phyloP scores from a whole-genome alignment of 2,888 invertebrate genomes.

The Xestia c-nigrum region DNA sequence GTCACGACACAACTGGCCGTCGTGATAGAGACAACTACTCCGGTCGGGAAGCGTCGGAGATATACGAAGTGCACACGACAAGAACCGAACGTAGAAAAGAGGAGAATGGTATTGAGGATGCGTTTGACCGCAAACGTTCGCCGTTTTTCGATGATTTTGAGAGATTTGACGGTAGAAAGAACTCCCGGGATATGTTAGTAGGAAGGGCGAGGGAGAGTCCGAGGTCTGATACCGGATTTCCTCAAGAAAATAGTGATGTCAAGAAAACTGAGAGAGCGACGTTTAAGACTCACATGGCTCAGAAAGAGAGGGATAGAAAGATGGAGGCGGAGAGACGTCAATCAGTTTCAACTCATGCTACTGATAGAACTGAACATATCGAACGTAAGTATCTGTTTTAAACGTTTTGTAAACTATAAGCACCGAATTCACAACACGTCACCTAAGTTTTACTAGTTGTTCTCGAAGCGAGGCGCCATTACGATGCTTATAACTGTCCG shows the following conservation, averaged over 20 bases:
- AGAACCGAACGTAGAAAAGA: constrained; percentile 82
- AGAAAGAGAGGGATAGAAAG: constrained; percentile 91
- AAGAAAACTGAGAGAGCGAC: constrained; percentile 91
- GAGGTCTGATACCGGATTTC: constrained; percentile 83
- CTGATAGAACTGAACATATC: constrained; percentile 92
- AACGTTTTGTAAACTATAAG: not conserved
- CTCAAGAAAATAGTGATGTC: constrained; percentile 79
- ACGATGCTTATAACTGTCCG: not conserved
- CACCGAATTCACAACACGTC: not conserved
- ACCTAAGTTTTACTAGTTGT: not conserved
- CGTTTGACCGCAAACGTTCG: constrained; percentile 83
- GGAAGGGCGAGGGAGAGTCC: constrained; percentile 86
- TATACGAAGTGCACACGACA: constrained; percentile 86
- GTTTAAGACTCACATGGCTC: constrained; percentile 93
- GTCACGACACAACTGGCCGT: constrained; percentile 78
- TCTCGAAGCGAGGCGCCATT: not conserved
- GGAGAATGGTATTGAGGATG: constrained; percentile 81
- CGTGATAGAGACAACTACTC: constrained; percentile 83
- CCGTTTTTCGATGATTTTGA: constrained; percentile 87
- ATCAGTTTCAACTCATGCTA: constrained; percentile 94
- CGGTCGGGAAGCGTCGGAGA: constrained; percentile 86
- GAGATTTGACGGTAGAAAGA: constrained; percentile 87
- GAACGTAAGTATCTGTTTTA: constrained; percentile 80
- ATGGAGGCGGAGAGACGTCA: constrained; percentile 93
- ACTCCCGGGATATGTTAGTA: constrained; percentile 88